Conservation (phyloP, 2,888 invertebrate genomes). For the Monoplex corrugatus region DNA sequence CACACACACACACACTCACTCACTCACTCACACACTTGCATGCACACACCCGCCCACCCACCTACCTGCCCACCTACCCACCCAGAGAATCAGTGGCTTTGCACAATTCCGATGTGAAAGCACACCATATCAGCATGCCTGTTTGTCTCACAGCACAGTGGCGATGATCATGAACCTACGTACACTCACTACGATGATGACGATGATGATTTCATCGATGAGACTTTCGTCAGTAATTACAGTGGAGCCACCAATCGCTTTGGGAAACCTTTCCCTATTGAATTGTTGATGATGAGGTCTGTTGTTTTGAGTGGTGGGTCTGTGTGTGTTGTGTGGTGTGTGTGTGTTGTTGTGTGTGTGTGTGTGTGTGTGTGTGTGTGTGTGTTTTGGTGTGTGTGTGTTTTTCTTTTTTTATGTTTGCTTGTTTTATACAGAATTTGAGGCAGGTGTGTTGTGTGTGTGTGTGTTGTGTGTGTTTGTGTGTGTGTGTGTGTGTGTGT, state of each 20-base stretch:
- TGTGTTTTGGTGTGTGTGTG: too few species aligned
- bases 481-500: too few species aligned
- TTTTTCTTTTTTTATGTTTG: too few species aligned
- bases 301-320: too few species aligned
- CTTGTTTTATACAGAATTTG: too few species aligned
- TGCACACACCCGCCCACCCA: background rate
- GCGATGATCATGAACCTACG: slow-evolving; percentile 69
- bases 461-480: too few species aligned
- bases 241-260: slow-evolving; percentile 58
- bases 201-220: slow-evolving; percentile 86
- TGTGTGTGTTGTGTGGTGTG: background rate
- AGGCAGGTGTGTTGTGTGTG: too few species aligned
- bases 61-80: background rate
- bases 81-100: background rate
- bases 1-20: background rate
- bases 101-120: too few species aligned
- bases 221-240: slow-evolving; percentile 72
- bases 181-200: slow-evolving; percentile 75
- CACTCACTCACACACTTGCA: background rate
- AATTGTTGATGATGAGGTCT: background rate
- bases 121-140: background rate
- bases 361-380: too few species aligned
- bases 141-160: slow-evolving; percentile 63
- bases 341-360: too few species aligned
- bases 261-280: slow-evolving; percentile 66